Evolutionary conservation across 2,797 vertebrate species (phyloP).

Genomic region (Sylvilagus floridanus): DNA sequence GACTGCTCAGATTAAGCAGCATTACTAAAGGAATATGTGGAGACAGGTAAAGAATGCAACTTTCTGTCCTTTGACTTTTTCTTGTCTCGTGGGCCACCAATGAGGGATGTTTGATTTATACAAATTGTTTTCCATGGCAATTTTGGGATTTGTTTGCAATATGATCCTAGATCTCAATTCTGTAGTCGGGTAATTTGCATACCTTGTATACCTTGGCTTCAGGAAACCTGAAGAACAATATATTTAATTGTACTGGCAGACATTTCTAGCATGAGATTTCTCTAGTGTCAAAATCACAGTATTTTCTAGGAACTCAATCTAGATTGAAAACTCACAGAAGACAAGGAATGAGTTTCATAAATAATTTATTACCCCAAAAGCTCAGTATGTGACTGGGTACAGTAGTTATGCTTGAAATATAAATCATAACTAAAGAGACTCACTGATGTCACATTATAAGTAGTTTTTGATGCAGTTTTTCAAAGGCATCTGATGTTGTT

Average conservation of each 20-base stretch:
- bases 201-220: not conserved
- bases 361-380: not conserved
- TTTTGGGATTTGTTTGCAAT: constrained; percentile 23
- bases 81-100: not conserved
- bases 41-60: constrained; percentile 2
- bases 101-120: constrained; percentile 30
- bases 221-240: constrained; percentile 56
- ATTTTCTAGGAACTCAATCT: constrained; percentile 61
- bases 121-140: constrained; percentile 10
- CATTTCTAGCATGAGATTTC: constrained; percentile 35
- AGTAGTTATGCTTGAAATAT: constrained; percentile 38
- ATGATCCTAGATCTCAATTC: constrained; percentile 54
- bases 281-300: constrained; percentile 48
- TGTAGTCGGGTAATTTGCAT: constrained; percentile 59
- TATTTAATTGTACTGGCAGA: constrained; percentile 57
- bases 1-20: not conserved
- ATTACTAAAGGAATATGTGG: not conserved
- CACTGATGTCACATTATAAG: constrained; percentile 40
- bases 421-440: constrained; percentile 28
- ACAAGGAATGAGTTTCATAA: not conserved
- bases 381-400: not conserved
- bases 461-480: no score
- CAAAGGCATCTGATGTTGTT: not conserved
- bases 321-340: constrained; percentile 46
- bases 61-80: constrained; percentile 12